Evolutionary conservation across 2,888 invertebrate species (phyloP), one percentile per base, ranked within the genome.

Genomic region (Drosophila bunnanda): DNA sequence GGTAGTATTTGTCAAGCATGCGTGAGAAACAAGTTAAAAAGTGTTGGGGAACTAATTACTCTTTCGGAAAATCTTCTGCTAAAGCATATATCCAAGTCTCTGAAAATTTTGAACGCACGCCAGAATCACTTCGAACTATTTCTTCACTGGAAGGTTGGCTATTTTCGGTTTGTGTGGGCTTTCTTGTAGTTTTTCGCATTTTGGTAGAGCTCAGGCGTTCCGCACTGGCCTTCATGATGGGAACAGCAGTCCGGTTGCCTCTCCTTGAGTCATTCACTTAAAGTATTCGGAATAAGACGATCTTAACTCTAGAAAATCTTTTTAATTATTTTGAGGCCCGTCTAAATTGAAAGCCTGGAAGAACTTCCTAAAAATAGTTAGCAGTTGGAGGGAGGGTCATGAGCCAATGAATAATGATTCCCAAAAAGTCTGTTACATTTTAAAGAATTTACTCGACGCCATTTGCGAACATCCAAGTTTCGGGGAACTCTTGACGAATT

Each of bases 401-500:
- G 50, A 2, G 15, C 3, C 5, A 20, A 50, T 50, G 50, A 22
- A 22, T 34, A 10, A 50, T 50, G 20, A 34, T 22, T 22, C 8
- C 20, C 20, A 34, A 20, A 6, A 13, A 15, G 8, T 32, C 9
- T 3, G 7, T 13, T 17, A 12, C 28, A 28, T 39, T 17, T 39
- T 13, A 22, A 44, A 17, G 6, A 46, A 25, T 57, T 57, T 64
- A 64, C 64, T 52, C 25, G 12, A 13, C n/a, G 20, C 65, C 93
- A 74, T 93, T 93, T 80, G 93, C 90, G 91, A 93, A 93, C 86
- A 94, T 93, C 95, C 95, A 96, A 75, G 94, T 95, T 93, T 96
- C 95, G 55, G 95, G 94, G 91, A 96, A 96, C 88, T 94, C 92
- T 92, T 94, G 94, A 88, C 95, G 93, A 70, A 89, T 58, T 75